Evolutionary conservation across 2,113 vertebrate species (phyloP).

Genomic region (Gorsachius goisagi): DNA sequence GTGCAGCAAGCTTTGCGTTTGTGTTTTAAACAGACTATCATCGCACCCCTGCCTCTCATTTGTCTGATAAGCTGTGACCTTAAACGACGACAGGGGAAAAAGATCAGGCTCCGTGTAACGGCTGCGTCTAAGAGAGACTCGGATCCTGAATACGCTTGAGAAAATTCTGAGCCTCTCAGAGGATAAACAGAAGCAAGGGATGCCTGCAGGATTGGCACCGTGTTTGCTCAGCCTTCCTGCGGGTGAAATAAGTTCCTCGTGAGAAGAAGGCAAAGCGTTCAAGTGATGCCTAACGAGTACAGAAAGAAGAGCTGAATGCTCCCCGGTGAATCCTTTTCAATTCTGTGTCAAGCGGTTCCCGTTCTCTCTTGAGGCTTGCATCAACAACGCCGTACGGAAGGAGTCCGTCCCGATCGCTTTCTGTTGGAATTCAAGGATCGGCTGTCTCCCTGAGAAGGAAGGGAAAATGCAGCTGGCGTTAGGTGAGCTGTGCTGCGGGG

Average conservation of each 20-base stretch:
- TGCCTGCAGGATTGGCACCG: too few relatives aligned
- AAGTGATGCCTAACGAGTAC: neutral
- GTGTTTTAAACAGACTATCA: neutral
- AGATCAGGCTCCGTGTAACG: neutral
- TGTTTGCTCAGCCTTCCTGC: neutral
- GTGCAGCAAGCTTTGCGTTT: neutral
- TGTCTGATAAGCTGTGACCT: neutral
- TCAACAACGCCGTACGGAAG: neutral
- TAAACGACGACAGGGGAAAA: neutral
- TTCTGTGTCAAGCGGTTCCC: neutral
- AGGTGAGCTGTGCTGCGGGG: neutral
- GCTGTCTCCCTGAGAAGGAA: neutral
- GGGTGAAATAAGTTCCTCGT: neutral
- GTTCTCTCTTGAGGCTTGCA: neutral
- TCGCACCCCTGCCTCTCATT: neutral
- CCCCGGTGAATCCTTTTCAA: neutral
- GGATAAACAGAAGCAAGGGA: neutral
- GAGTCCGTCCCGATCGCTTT: neutral
- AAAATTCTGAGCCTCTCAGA: neutral
- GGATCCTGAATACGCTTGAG: neutral
- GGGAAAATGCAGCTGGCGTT: neutral
- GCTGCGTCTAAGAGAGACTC: neutral
- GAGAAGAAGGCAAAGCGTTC: neutral
- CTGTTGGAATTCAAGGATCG: neutral
- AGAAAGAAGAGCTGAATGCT: neutral